Percentiles rank a stretch among this genome's conserved stretches.
These are phyloP conservation scores for Lucifuga dentata DNA, from an alignment of 2,113 vertebrate genomes.

Conservation along the genomic window DNA sequence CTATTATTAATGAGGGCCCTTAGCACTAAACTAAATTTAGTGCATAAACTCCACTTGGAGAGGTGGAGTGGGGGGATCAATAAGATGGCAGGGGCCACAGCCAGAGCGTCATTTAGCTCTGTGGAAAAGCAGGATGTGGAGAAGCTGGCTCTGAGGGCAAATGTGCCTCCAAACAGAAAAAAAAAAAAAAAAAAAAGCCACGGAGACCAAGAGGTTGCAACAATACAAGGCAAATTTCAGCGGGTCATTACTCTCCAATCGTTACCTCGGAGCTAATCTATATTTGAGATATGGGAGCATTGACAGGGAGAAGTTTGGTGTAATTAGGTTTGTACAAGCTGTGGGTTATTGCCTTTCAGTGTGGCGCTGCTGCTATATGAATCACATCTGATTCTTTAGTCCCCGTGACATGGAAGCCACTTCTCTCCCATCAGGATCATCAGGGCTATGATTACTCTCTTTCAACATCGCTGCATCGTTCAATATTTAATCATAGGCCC, in stretches of 20 bases:
- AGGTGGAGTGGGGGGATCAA: conserved; percentile 68
- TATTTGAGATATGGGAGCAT: conserved; percentile 58
- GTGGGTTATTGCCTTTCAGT: conserved; percentile 62
- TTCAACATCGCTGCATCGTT: conserved; percentile 31
- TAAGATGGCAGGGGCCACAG: conserved; percentile 60
- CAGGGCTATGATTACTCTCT: conserved; percentile 48
- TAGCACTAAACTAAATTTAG: conserved; percentile 81
- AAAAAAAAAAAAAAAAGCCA: conserved; percentile 20
- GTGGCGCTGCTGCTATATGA: conserved; percentile 43
- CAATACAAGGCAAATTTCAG: conserved; percentile 62
- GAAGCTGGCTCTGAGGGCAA: conserved; percentile 56
- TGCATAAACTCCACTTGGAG: conserved; percentile 74
- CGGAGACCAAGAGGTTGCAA: conserved; percentile 51
- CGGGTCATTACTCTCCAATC: conserved; percentile 65
- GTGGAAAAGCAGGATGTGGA: conserved; percentile 61
- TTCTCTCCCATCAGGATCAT: conserved; percentile 43
- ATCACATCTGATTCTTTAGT: conserved; percentile 54
- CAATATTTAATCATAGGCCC: conserved; percentile 55
- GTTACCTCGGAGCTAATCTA: conserved; percentile 68
- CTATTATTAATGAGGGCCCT: conserved; percentile 83
- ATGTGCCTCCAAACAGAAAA: conserved; percentile 44
- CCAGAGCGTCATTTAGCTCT: conserved; percentile 65
- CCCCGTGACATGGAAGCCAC: conserved; percentile 27
- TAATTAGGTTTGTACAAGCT: conserved; percentile 73
- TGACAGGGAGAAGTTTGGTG: conserved; percentile 55